These are phyloP conservation scores for Antigone vipio DNA, from an alignment of 2,113 vertebrate species.

Conservation along the genomic window DNA sequence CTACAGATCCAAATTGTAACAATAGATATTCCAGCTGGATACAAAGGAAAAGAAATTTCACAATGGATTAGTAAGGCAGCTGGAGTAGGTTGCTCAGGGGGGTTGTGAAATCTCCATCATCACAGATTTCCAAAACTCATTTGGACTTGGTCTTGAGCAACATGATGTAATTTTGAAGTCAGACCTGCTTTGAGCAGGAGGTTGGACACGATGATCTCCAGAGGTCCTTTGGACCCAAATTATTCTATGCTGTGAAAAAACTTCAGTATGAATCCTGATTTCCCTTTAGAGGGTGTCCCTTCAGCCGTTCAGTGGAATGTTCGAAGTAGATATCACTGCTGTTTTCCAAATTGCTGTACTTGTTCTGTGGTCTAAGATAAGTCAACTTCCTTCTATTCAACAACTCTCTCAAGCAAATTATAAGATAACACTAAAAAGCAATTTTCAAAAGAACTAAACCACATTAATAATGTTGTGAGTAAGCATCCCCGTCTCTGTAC, in stretches of 20 bases:
- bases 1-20: not conserved
- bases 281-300: not conserved
- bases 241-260: not conserved
- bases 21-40: not conserved
- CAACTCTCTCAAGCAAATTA: not conserved
- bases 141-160: conserved; percentile 17
- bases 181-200: conserved; percentile 36
- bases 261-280: not conserved
- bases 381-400: not conserved
- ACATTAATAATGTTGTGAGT: not conserved
- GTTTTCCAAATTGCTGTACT: not conserved
- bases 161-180: conserved; percentile 15
- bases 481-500: not conserved
- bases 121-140: conserved; percentile 7
- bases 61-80: not conserved
- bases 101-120: not conserved
- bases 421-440: not conserved
- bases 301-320: not conserved
- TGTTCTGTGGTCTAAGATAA: not conserved
- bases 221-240: conserved; percentile 37
- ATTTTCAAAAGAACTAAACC: not conserved
- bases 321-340: not conserved
- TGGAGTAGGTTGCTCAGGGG: not conserved
- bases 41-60: not conserved
- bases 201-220: conserved; percentile 13